These are phyloP conservation scores for Puffinus mauretanicus DNA, from an alignment of 2,113 vertebrate genomes.

Conservation along the genomic window DNA sequence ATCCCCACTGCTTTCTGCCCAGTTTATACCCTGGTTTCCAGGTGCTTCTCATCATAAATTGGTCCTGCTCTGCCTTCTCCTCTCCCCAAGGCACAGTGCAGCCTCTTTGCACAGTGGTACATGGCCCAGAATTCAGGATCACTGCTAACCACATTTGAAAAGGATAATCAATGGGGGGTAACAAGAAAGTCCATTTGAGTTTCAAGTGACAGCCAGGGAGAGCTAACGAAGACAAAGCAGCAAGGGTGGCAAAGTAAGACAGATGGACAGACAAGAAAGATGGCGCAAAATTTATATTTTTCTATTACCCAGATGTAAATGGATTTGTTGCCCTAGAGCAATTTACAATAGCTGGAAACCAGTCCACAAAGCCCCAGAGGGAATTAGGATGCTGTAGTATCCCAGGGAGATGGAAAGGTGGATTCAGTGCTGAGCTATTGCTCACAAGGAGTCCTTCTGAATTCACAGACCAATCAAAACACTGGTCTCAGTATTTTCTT, in stretches of 20 bases:
- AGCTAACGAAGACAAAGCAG: not conserved
- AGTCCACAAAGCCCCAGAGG: not conserved
- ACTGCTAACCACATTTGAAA: constrained; percentile 20
- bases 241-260: not conserved
- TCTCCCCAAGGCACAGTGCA: not conserved
- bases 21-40: not conserved
- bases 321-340: not conserved
- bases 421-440: not conserved
- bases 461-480: not conserved
- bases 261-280: not conserved
- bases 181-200: not conserved
- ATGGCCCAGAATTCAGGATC: not conserved
- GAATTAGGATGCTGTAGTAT: not conserved
- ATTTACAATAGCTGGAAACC: not conserved
- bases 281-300: not conserved
- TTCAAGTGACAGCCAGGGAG: not conserved
- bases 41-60: not conserved
- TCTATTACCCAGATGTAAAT: not conserved
- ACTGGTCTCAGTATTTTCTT: not conserved
- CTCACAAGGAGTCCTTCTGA: not conserved
- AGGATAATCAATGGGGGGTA: not conserved
- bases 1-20: not conserved
- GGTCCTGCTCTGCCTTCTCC: not conserved
- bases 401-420: not conserved
- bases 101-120: not conserved